Percentiles rank a stretch among this genome's conserved stretches.
Evolutionary conservation across 1,140 invertebrate species (phyloP).

Genomic region (Pseudobourletiella spinata): DNA sequence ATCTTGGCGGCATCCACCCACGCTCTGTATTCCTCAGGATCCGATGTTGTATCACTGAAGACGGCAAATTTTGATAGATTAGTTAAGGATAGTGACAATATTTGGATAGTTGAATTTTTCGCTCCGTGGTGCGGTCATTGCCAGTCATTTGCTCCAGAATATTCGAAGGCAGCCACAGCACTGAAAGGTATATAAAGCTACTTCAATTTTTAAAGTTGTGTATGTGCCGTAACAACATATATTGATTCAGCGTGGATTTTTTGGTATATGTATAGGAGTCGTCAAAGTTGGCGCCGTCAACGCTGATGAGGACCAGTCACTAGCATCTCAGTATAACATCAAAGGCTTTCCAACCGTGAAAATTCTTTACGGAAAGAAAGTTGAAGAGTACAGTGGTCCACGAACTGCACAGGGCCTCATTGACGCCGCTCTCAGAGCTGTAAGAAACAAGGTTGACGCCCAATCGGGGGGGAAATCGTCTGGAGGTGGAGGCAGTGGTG

Average conservation of each 20-base stretch:
- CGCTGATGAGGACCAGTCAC: conserved; percentile 75
- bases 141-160: conserved; percentile 71
- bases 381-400: conserved; percentile 75
- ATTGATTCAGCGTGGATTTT: no score
- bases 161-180: conserved; percentile 76
- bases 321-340: conserved; percentile 72
- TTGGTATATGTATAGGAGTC: conserved; percentile 52
- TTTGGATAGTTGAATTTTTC: conserved; percentile 92
- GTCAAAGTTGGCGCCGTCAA: conserved; percentile 90
- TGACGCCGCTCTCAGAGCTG: conserved; percentile 66
- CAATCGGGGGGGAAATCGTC: conserved; percentile 54
- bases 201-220: neutral
- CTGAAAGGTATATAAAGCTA: conserved; percentile 55
- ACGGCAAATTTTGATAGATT: conserved; percentile 78
- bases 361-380: conserved; percentile 77
- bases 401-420: conserved; percentile 77
- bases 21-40: conserved; percentile 66
- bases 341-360: conserved; percentile 94
- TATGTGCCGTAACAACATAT: no score
- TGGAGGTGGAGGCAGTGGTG: conserved; percentile 37
- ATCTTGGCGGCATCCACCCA: conserved; percentile 17
- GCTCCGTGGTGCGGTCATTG: conserved; percentile 62
- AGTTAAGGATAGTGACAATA: conserved; percentile 71
- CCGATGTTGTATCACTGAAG: conserved; percentile 86
- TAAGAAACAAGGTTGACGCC: conserved; percentile 57